Evolutionary conservation across 1,140 invertebrate species (phyloP).

Genomic region (Drosophila paulistorum): DNA sequence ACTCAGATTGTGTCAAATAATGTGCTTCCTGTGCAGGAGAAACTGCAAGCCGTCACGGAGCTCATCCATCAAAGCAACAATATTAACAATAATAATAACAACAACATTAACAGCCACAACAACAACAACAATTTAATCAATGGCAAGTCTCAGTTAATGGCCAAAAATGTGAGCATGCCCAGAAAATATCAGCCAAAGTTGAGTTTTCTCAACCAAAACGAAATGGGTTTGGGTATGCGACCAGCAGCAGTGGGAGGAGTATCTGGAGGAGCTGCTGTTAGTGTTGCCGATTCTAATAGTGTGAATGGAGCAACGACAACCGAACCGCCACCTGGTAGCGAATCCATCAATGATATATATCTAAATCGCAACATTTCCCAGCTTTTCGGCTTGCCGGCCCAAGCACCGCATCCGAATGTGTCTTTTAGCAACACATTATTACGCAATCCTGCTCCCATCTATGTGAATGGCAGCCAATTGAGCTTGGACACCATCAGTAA

Average conservation of each 20-base stretch:
- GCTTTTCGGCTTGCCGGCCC: slow-evolving; percentile 59
- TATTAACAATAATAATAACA: slow-evolving; percentile 37
- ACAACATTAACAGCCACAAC: slow-evolving; percentile 27
- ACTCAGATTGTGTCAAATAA: slow-evolving; percentile 70
- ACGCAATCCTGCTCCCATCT: slow-evolving; percentile 65
- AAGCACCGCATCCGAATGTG: slow-evolving; percentile 70
- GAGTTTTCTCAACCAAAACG: slow-evolving; percentile 56
- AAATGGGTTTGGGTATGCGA: slow-evolving; percentile 30
- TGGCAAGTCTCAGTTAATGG: slow-evolving; percentile 29
- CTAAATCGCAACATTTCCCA: slow-evolving; percentile 77
- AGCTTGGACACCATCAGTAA: slow-evolving; percentile 66
- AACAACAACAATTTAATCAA: slow-evolving; percentile 50
- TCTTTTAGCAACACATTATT: slow-evolving; percentile 70
- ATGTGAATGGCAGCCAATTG: slow-evolving; percentile 69
- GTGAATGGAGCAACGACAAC: slow-evolving; percentile 27
- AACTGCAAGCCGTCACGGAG: slow-evolving; percentile 74
- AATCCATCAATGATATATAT: slow-evolving; percentile 81
- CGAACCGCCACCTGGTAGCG: slow-evolving; percentile 39
- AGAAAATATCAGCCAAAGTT: slow-evolving; percentile 64
- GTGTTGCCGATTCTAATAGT: slow-evolving; percentile 35
- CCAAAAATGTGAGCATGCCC: slow-evolving; percentile 58
- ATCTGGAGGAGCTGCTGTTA: not conserved
- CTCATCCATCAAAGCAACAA: slow-evolving; percentile 67
- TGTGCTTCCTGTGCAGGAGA: slow-evolving; percentile 81
- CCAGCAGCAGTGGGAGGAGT: not conserved